Base-by-base conservation (phyloP, 2,113 vertebrate genomes). In the Phylloscopus whistleri region DNA sequence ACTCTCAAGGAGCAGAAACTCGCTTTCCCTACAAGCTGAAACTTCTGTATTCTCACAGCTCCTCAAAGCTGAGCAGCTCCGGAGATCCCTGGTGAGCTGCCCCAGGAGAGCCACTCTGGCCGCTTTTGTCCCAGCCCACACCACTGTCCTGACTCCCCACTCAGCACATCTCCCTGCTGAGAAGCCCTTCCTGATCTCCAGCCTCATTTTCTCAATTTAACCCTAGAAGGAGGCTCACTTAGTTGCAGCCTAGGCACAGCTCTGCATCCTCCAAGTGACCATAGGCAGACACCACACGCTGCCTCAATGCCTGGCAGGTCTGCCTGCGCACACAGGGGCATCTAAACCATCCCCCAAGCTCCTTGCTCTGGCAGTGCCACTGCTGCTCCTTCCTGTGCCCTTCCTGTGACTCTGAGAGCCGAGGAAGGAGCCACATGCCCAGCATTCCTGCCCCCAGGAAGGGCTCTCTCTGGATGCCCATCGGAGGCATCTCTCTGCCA, bases 361-460 rank as follows among this genome's bases (percentile, higher is more conserved):
- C 51, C n/a, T 35, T 0, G 7, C 51, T 62, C 6, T 1, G 48
- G 13, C 37, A 41, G 9, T 51, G 84, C 43, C 16, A 4, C 59
- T 0, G 0, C 64, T 63, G 49, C 55, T 77, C 55, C 43, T 43
- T 87, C 63, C 53, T 52, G 16, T 2, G 13, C 15, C 60, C 15
- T 33, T 53, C 48, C 37, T 5, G 4, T 30, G 69, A 31, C n/a
- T 37, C 14, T 11, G 59, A 10, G 23, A 6, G 3, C 0, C 0
- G 43, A 58, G 74, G 58, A 67, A 52, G 43, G 26, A 87, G 62
- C 33, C 15, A 3, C 20, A 39, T 26, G 41, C 55, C 28, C 2
- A 0, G 14, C 14, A 26, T n/a, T n/a, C 16, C 20, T 49, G n/a
- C 3, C 19, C 22, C 7, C 0, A 0, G 27, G 11, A 73, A 1